Evolutionary conservation across 2,113 vertebrate genomes (phyloP).

Genomic region (Illadopsis cleaveri): DNA sequence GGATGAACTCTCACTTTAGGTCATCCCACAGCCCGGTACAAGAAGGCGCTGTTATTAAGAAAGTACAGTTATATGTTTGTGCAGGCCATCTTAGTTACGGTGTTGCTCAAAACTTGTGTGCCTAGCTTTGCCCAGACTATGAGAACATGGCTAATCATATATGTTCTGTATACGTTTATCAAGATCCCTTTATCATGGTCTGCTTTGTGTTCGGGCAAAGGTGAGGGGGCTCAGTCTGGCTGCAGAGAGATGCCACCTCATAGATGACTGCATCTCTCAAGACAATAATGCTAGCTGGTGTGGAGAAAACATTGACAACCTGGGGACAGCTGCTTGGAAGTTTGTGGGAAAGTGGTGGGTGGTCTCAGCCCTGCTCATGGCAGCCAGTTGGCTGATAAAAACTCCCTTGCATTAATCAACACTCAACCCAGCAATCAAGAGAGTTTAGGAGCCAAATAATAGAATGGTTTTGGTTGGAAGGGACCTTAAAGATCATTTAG

Average conservation of each 20-base stretch:
- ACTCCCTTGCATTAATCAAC: neutral
- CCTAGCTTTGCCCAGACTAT: neutral
- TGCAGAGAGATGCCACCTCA: neutral
- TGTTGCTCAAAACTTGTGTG: neutral
- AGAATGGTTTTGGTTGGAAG: neutral
- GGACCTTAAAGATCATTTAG: neutral
- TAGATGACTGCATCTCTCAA: neutral
- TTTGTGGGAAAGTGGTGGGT: neutral
- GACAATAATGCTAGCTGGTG: neutral
- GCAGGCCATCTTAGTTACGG: neutral
- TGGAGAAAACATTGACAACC: neutral
- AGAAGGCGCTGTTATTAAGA: neutral
- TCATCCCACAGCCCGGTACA: neutral
- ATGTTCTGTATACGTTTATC: neutral
- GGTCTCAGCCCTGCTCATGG: neutral
- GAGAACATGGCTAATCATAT: neutral
- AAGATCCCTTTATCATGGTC: neutral
- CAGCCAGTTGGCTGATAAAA: slow-evolving; percentile 14
- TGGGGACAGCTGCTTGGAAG: neutral
- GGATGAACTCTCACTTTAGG: neutral
- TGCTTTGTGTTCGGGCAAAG: rapidly evolving
- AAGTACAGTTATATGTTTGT: neutral
- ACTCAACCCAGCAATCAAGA: neutral
- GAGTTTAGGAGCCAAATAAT: neutral
- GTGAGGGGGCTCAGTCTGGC: neutral